A percentile compares a stretch with the other conserved stretches of the same genome.
phyloP scores from a whole-genome alignment of 2,797 vertebrate genomes.

The Sebastes baramenuke region DNA sequence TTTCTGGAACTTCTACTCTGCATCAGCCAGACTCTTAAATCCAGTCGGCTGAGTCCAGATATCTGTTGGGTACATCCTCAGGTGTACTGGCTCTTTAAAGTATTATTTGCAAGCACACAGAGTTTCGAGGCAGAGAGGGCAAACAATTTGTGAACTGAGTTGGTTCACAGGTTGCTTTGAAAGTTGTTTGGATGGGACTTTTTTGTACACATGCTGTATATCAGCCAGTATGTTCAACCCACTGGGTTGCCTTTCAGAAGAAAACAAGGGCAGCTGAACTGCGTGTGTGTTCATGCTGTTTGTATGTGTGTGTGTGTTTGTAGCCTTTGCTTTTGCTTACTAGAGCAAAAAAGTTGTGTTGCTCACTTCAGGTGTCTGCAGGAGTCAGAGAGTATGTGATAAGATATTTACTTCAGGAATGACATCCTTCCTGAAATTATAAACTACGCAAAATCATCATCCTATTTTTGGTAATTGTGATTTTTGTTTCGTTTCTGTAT shows the following conservation, averaged over 20 bases:
- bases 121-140: conserved; percentile 45
- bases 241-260: conserved; percentile 22
- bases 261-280: conserved; percentile 38
- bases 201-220: conserved; percentile 34
- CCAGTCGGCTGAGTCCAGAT: conserved; percentile 9
- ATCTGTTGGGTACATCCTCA: conserved; percentile 25
- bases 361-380: conserved; percentile 18
- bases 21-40: conserved; percentile 7
- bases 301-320: not conserved
- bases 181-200: conserved; percentile 46
- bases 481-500: not conserved
- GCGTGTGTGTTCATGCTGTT: conserved; percentile 6
- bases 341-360: not conserved
- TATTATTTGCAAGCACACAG: conserved; percentile 34
- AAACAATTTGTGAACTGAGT: conserved; percentile 61
- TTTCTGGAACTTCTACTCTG: not conserved
- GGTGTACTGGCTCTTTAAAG: conserved; percentile 26
- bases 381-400: not conserved
- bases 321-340: conserved; percentile 10
- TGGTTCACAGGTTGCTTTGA: conserved; percentile 54
- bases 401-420: not conserved
- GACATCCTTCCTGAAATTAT: not conserved
- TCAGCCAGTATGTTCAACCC: conserved; percentile 32
- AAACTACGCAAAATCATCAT: not conserved
- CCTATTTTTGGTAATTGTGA: not conserved